Evolutionary conservation across 2,888 invertebrate species (phyloP).

Genomic region (Cephonodes hylas): DNA sequence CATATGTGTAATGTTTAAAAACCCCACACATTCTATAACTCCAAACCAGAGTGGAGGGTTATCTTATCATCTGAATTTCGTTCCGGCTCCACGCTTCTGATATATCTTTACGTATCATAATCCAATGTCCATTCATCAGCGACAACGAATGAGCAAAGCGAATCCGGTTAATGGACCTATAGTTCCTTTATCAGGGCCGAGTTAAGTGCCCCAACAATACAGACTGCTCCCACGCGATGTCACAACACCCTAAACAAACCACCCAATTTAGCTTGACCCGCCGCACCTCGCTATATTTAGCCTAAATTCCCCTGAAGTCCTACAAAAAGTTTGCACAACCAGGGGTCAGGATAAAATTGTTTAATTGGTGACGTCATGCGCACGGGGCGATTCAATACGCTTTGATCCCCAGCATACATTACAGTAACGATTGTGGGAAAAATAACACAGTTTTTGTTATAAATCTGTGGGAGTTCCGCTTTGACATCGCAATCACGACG

Average conservation of each 20-base stretch:
- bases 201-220: slow-evolving; percentile 77
- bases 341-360: slow-evolving; percentile 47
- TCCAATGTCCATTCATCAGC: slow-evolving; percentile 74
- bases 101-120: slow-evolving; percentile 71
- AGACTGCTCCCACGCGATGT: slow-evolving; percentile 77
- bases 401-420: slow-evolving; percentile 67
- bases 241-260: slow-evolving; percentile 70
- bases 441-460: slow-evolving; percentile 71
- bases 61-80: slow-evolving; percentile 26
- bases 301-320: background rate
- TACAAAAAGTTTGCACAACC: background rate
- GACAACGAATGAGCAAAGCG: slow-evolving; percentile 76
- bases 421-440: slow-evolving; percentile 75
- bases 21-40: background rate
- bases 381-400: slow-evolving; percentile 63
- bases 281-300: slow-evolving; percentile 19
- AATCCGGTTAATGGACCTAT: slow-evolving; percentile 75
- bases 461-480: slow-evolving; percentile 77
- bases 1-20: no score
- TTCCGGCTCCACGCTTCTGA: slow-evolving; percentile 44
- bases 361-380: slow-evolving; percentile 51
- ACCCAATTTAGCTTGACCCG: slow-evolving; percentile 42
- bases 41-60: background rate
- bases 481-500: slow-evolving; percentile 51
- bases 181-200: slow-evolving; percentile 73